Conservation (phyloP, 2,113 vertebrate genomes). For the Pollimyrus isidori region DNA sequence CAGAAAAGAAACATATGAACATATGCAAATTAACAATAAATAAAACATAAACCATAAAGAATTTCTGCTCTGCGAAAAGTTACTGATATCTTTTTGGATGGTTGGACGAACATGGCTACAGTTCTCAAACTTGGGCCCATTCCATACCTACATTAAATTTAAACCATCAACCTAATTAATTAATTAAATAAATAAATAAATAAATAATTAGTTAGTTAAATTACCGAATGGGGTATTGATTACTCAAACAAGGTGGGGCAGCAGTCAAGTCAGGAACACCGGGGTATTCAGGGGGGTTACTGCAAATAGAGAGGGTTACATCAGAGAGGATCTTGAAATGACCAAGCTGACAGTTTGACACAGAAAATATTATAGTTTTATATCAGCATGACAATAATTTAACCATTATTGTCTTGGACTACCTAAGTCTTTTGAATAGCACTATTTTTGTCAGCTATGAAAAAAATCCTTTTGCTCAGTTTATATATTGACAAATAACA, state of each 20-base stretch:
- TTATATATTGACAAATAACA: not conserved
- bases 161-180: not conserved
- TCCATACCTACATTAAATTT: not conserved
- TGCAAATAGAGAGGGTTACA: not conserved
- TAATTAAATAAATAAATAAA: too few species aligned
- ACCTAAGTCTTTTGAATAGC: not conserved
- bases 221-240: not conserved
- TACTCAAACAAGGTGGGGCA: not conserved
- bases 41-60: not conserved
- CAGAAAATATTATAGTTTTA: not conserved
- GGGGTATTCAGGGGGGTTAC: not conserved
- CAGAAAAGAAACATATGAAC: not conserved
- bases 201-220: not conserved
- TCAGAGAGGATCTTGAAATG: not conserved
- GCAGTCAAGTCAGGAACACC: not conserved
- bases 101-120: not conserved
- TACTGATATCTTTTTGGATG: not conserved
- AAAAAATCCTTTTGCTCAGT: not conserved
- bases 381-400: not conserved
- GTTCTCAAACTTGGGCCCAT: not conserved
- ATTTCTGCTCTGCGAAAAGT: not conserved
- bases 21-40: not conserved
- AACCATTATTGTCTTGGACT: not conserved
- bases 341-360: not conserved
- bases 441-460: not conserved